phyloP scores from a whole-genome alignment of 2,888 invertebrate species.

The Acrobasis consociella region DNA sequence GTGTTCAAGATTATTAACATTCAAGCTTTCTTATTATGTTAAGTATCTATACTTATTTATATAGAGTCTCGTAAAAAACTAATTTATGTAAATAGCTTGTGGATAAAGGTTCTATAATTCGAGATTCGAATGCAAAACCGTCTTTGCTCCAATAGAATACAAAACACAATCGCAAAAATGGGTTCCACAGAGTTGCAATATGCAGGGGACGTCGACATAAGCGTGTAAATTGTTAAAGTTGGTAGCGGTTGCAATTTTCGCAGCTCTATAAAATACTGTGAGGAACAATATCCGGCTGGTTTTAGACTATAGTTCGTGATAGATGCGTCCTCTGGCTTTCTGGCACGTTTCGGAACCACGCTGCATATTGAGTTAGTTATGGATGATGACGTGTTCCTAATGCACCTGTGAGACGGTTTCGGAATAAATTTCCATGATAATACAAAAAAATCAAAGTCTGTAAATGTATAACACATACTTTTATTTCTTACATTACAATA shows the following conservation, averaged over 20 bases:
- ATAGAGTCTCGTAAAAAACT: no score
- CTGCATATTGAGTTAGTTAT: slow-evolving; percentile 38
- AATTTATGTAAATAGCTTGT: background rate
- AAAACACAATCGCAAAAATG: slow-evolving; percentile 25
- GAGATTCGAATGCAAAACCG: slow-evolving; percentile 27
- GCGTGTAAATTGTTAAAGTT: slow-evolving; percentile 75
- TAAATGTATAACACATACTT: no score
- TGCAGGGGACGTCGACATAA: slow-evolving; percentile 52
- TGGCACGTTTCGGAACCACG: slow-evolving; percentile 53
- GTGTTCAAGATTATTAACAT: no score
- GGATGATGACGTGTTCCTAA: no score
- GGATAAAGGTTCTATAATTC: background rate
- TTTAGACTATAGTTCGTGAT: slow-evolving; percentile 41
- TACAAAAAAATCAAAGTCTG: no score
- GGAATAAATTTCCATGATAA: no score
- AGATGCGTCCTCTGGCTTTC: slow-evolving; percentile 60
- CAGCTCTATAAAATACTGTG: slow-evolving; percentile 74
- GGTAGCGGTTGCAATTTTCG: slow-evolving; percentile 71
- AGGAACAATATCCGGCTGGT: slow-evolving; percentile 50
- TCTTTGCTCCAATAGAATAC: slow-evolving; percentile 13
- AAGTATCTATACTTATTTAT: no score
- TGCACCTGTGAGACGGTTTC: no score
- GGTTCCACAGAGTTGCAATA: slow-evolving; percentile 40
- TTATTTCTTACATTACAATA: no score
- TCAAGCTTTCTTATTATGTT: no score